Conservation (phyloP, 2,888 invertebrate species). For the Latheticus oryzae region DNA sequence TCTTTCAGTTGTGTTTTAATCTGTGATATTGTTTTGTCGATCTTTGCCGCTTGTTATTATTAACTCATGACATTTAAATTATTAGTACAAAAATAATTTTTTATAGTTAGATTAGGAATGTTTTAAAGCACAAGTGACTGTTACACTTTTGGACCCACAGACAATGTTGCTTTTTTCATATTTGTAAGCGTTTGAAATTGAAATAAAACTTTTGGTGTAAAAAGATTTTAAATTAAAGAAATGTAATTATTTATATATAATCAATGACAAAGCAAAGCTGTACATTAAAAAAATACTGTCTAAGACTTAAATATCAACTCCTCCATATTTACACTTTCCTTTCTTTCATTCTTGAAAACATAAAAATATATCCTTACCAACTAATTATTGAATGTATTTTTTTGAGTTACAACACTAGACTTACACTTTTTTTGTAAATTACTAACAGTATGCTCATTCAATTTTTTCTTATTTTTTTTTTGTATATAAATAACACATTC, state of each 20-base stretch:
- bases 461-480: slow-evolving; percentile 37
- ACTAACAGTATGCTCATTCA: slow-evolving; percentile 44
- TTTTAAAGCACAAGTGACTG: slow-evolving; percentile 14
- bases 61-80: slow-evolving; percentile 6
- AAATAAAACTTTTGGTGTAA: neutral
- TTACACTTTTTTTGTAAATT: slow-evolving; percentile 41
- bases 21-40: slow-evolving; percentile 36
- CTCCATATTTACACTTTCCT: slow-evolving; percentile 56
- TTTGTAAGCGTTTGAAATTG: slow-evolving; percentile 29
- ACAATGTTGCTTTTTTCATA: slow-evolving; percentile 28
- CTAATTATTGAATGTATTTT: slow-evolving; percentile 61
- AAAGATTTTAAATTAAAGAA: slow-evolving; percentile 32
- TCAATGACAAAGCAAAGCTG: slow-evolving; percentile 65
- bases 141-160: slow-evolving; percentile 25
- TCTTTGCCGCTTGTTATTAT: slow-evolving; percentile 31
- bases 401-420: slow-evolving; percentile 48
- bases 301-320: slow-evolving; percentile 61
- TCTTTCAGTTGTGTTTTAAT: slow-evolving; percentile 29
- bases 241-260: slow-evolving; percentile 37
- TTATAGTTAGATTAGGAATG: slow-evolving; percentile 10
- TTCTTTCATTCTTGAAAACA: slow-evolving; percentile 51
- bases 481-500: slow-evolving; percentile 49
- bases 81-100: slow-evolving; percentile 10
- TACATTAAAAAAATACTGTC: slow-evolving; percentile 66
- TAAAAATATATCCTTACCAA: slow-evolving; percentile 55